phyloP scores from a whole-genome alignment of 2,113 vertebrate genomes.

The Fukomys damarensis region DNA sequence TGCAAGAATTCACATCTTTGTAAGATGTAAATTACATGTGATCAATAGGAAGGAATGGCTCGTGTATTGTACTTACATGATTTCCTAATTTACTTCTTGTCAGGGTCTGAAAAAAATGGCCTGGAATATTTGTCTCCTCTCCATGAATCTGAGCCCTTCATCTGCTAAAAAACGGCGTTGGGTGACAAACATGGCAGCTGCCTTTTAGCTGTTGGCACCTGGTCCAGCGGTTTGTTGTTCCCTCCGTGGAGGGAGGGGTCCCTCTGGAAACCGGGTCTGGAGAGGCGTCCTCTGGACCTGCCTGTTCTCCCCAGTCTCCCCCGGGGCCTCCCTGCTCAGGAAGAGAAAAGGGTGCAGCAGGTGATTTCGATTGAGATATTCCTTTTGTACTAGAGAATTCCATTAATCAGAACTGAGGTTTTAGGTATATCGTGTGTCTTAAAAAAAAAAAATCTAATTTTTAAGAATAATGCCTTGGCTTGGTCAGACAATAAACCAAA shows the following conservation, averaged over 20 bases:
- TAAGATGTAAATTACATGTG: slow-evolving; percentile 97
- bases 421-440: slow-evolving; percentile 40
- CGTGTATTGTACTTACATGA: slow-evolving; percentile 87
- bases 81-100: slow-evolving; percentile 89
- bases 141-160: slow-evolving; percentile 82
- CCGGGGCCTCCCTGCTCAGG: neutral
- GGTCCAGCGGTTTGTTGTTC: neutral
- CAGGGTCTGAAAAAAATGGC: slow-evolving; percentile 79
- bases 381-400: slow-evolving; percentile 48
- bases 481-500: slow-evolving; percentile 63
- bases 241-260: neutral
- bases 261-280: slow-evolving; percentile 65
- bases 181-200: slow-evolving; percentile 22
- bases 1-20: slow-evolving; percentile 95
- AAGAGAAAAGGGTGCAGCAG: slow-evolving; percentile 6
- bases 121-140: slow-evolving; percentile 83
- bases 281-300: slow-evolving; percentile 63
- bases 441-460: slow-evolving; percentile 75
- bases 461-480: slow-evolving; percentile 66
- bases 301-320: neutral
- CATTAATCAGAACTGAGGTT: neutral
- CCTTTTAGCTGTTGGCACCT: slow-evolving; percentile 51
- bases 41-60: slow-evolving; percentile 95
- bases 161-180: slow-evolving; percentile 66
- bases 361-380: slow-evolving; percentile 25